Evolutionary conservation across 2,113 vertebrate genomes (phyloP).

Genomic region (Glaucomys volans): DNA sequence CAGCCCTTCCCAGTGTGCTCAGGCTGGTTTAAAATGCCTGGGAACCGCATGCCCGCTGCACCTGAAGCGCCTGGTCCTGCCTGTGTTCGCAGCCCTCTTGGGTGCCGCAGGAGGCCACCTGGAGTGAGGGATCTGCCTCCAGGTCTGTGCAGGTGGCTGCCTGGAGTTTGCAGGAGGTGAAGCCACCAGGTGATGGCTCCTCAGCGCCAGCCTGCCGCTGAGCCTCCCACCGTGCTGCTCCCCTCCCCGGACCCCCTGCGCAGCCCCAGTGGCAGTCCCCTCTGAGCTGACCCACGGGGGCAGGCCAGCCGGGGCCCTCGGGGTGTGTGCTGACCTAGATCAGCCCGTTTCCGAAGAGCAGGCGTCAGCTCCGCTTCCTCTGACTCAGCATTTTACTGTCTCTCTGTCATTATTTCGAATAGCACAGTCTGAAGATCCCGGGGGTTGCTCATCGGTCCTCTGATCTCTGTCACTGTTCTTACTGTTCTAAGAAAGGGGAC

Average conservation of each 20-base stretch:
- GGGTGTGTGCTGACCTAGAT: too few relatives aligned
- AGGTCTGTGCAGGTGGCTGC: too few relatives aligned
- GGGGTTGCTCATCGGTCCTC: not conserved
- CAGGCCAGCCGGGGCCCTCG: not conserved
- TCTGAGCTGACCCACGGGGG: not conserved
- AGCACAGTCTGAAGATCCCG: not conserved
- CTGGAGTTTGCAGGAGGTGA: not conserved
- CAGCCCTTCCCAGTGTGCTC: too few relatives aligned
- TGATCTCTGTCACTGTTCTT: fast-evolving
- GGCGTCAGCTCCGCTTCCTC: not conserved
- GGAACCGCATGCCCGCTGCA: too few relatives aligned
- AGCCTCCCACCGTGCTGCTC: too few relatives aligned
- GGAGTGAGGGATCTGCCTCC: too few relatives aligned
- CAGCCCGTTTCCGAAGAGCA: too few relatives aligned
- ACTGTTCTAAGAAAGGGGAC: fast-evolving
- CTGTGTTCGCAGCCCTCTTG: too few relatives aligned
- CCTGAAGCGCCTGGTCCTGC: too few relatives aligned
- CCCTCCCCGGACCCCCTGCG: not conserved
- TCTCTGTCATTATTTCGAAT: not conserved
- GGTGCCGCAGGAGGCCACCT: too few relatives aligned
- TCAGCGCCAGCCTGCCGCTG: not conserved
- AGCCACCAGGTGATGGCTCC: not conserved
- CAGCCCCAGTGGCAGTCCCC: not conserved
- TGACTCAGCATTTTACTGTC: not conserved
- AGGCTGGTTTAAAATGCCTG: too few relatives aligned